phyloP scores from a whole-genome alignment of 2,888 invertebrate species.

The Drosophila vallismaia region DNA sequence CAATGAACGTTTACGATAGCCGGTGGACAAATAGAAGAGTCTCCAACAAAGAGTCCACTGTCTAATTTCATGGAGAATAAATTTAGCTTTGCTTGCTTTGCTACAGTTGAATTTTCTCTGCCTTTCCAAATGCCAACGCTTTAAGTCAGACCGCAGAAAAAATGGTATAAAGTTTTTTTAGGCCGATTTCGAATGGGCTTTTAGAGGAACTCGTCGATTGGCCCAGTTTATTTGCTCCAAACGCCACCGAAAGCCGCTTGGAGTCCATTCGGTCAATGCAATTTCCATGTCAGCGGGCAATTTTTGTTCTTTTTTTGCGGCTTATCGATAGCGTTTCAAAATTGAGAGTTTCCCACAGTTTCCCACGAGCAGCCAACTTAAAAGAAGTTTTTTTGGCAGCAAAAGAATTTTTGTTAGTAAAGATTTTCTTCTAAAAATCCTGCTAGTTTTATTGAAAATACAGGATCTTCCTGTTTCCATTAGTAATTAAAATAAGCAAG shows the following conservation, averaged over 20 bases:
- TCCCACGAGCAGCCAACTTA: conserved; percentile 3
- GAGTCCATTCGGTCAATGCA: conserved; percentile 65
- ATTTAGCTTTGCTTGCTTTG: not conserved
- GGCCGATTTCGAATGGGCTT: conserved; percentile 15
- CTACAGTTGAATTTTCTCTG: conserved; percentile 9
- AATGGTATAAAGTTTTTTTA: not conserved
- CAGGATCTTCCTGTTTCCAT: not conserved
- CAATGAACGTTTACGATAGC: conserved; percentile 8
- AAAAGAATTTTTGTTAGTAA: not conserved
- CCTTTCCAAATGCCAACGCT: conserved; percentile 5
- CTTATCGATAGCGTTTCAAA: conserved; percentile 29
- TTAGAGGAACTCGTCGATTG: conserved; percentile 12
- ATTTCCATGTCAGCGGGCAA: conserved; percentile 55
- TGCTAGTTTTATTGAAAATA: not conserved
- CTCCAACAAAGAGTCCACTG: conserved; percentile 30
- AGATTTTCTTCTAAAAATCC: not conserved
- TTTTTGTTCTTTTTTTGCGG: conserved; percentile 21
- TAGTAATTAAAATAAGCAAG: conserved; percentile 7
- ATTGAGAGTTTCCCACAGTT: conserved; percentile 9
- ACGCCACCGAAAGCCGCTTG: conserved; percentile 22
- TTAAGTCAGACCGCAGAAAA: conserved; percentile 10
- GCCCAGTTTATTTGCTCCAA: conserved; percentile 12
- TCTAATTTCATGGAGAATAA: conserved; percentile 23
- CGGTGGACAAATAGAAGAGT: conserved; percentile 14
- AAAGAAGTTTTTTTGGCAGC: not conserved